A percentile compares a stretch with the other conserved stretches of the same genome.
phyloP scores from a whole-genome alignment of 2,888 invertebrate species.

The Miltochrista miniata region DNA sequence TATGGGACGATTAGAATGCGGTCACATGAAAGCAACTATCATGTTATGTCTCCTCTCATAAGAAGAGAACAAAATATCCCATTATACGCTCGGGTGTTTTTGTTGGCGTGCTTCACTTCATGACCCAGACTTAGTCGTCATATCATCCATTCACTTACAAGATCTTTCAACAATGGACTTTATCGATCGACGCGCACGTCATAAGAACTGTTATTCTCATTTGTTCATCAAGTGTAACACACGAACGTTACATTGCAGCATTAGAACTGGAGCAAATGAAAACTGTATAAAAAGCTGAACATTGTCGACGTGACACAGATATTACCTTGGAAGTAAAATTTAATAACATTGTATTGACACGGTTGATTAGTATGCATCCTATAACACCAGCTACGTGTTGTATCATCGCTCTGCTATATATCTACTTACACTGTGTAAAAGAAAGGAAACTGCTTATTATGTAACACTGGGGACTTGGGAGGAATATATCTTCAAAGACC shows the following conservation, averaged over 20 bases:
- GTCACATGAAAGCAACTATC: neutral
- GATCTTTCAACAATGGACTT: constrained; percentile 13
- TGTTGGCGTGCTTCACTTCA: neutral
- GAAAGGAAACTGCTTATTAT: constrained; percentile 11
- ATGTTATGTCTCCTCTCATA: neutral
- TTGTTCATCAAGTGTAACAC: constrained; percentile 13
- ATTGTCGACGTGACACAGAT: constrained; percentile 28
- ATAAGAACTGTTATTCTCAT: constrained; percentile 25
- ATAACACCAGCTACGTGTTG: constrained; percentile 30
- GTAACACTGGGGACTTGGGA: neutral
- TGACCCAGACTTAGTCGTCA: neutral
- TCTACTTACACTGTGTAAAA: constrained; percentile 17
- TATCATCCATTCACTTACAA: constrained; percentile 5
- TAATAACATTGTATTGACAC: constrained; percentile 39
- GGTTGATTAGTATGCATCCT: constrained; percentile 41
- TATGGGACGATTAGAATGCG: neutral
- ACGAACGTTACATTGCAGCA: constrained; percentile 19
- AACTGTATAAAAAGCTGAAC: constrained; percentile 7
- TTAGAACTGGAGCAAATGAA: constrained; percentile 14
- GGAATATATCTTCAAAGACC: neutral
- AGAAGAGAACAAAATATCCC: neutral
- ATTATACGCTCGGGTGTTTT: constrained; percentile 1
- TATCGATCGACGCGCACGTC: constrained; percentile 18
- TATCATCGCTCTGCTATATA: constrained; percentile 24
- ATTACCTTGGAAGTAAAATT: constrained; percentile 34